phyloP scores from a whole-genome alignment of 2,113 vertebrate genomes.

The Thryonomys swinderianus region DNA sequence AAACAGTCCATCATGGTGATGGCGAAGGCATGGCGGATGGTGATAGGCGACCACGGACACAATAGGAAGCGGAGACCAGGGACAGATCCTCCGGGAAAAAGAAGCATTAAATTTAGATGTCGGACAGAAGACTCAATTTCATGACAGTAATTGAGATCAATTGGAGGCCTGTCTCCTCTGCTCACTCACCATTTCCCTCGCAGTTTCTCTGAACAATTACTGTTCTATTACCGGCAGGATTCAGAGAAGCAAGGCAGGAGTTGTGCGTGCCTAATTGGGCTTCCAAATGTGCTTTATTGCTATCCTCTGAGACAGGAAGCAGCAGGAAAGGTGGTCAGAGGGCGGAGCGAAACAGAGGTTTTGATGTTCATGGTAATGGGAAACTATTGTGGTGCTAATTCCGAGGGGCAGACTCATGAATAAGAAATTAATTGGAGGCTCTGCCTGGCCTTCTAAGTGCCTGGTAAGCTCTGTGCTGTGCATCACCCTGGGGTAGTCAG shows the following conservation, averaged over 20 bases:
- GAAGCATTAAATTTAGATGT: slow-evolving; percentile 83
- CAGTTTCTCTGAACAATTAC: slow-evolving; percentile 82
- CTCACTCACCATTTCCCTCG: slow-evolving; percentile 76
- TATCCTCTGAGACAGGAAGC: slow-evolving; percentile 39
- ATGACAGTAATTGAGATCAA: slow-evolving; percentile 85
- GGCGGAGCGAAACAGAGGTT: neutral
- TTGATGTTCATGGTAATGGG: slow-evolving; percentile 25
- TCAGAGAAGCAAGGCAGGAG: slow-evolving; percentile 80
- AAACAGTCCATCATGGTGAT: slow-evolving; percentile 73
- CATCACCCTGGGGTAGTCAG: neutral
- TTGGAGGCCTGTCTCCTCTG: slow-evolving; percentile 71
- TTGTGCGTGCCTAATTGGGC: slow-evolving; percentile 70
- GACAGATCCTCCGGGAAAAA: slow-evolving; percentile 77
- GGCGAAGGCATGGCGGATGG: slow-evolving; percentile 23
- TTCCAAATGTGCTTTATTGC: slow-evolving; percentile 41
- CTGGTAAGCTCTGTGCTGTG: neutral
- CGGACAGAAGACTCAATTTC: slow-evolving; percentile 83
- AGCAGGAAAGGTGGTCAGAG: neutral
- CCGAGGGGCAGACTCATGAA: neutral
- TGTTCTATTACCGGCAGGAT: slow-evolving; percentile 77
- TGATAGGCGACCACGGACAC: slow-evolving; percentile 70
- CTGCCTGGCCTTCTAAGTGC: neutral
- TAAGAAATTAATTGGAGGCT: neutral
- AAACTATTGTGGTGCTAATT: slow-evolving; percentile 11
- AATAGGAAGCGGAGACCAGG: slow-evolving; percentile 44